Conservation (phyloP, 2,113 vertebrate genomes). For the Crotalus horridus region DNA sequence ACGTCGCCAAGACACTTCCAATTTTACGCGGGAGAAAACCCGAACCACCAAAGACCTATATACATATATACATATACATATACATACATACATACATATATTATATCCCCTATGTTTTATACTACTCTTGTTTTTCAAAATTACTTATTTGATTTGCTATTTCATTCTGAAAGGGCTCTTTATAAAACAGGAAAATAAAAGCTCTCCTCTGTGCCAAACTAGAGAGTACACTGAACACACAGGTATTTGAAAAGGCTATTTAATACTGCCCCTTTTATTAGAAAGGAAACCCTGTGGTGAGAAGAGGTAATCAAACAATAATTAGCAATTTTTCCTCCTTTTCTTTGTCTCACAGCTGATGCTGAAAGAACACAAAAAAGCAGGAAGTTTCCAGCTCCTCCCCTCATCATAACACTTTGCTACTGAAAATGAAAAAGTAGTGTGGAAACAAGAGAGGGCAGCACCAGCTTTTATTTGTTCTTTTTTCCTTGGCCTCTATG, state of each 20-base stretch:
- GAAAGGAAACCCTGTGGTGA: neutral
- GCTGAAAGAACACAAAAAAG: neutral
- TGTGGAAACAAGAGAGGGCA: neutral
- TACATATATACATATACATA: too few relatives aligned
- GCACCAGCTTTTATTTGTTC: neutral
- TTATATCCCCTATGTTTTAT: neutral
- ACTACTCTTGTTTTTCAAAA: neutral
- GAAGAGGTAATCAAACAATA: neutral
- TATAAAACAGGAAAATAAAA: neutral
- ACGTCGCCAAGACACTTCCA: too few relatives aligned
- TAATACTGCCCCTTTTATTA: neutral
- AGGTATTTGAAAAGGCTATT: neutral
- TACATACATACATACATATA: too few relatives aligned
- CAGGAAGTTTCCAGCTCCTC: neutral
- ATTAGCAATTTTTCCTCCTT: neutral
- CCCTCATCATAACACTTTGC: neutral
- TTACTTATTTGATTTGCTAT: neutral
- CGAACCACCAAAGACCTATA: too few relatives aligned
- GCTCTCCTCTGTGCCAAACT: neutral
- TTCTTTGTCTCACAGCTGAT: neutral
- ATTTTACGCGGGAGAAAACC: too few relatives aligned
- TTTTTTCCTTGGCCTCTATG: neutral
- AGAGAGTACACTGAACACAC: neutral
- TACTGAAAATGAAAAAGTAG: neutral
- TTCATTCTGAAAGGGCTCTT: neutral